A percentile compares a stretch with the other conserved stretches of the same genome.
phyloP scores from a whole-genome alignment of 2,888 invertebrate species.

The Sesia apiformis region DNA sequence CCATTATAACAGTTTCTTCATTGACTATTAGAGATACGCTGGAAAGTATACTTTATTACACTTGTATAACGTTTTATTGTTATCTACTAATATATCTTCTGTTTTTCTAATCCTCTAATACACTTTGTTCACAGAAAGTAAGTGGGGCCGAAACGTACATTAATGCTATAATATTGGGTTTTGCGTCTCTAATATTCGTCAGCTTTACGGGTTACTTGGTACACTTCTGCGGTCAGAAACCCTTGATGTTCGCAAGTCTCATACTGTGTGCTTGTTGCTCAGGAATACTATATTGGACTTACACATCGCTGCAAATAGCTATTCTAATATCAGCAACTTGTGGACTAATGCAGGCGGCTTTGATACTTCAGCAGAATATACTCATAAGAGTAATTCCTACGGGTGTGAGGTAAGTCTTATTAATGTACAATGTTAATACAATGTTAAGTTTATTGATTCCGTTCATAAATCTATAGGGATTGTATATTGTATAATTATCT shows the following conservation, averaged over 20 bases:
- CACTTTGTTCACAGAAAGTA: slow-evolving; percentile 20
- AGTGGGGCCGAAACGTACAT: slow-evolving; percentile 35
- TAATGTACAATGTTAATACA: background rate
- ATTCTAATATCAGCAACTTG: slow-evolving; percentile 30
- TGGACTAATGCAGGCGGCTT: slow-evolving; percentile 30
- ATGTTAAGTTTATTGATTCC: too few species aligned
- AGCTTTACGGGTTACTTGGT: slow-evolving; percentile 24
- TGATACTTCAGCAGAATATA: slow-evolving; percentile 31
- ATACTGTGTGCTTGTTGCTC: slow-evolving; percentile 25
- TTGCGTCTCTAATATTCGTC: slow-evolving; percentile 24
- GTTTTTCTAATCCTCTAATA: too few species aligned
- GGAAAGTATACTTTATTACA: too few species aligned
- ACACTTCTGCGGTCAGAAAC: slow-evolving; percentile 25
- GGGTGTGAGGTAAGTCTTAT: slow-evolving; percentile 25
- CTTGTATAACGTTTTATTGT: too few species aligned
- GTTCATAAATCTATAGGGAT: too few species aligned
- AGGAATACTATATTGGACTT: slow-evolving; percentile 29
- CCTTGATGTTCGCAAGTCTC: slow-evolving; percentile 22
- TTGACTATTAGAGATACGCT: too few species aligned
- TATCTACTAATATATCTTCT: too few species aligned
- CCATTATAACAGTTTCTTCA: too few species aligned
- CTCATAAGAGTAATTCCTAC: slow-evolving; percentile 40
- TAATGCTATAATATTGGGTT: slow-evolving; percentile 31
- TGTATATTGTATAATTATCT: too few species aligned
- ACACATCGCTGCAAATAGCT: slow-evolving; percentile 30